Conservation (phyloP, 1,140 invertebrate genomes). For the Anastrepha ludens region DNA sequence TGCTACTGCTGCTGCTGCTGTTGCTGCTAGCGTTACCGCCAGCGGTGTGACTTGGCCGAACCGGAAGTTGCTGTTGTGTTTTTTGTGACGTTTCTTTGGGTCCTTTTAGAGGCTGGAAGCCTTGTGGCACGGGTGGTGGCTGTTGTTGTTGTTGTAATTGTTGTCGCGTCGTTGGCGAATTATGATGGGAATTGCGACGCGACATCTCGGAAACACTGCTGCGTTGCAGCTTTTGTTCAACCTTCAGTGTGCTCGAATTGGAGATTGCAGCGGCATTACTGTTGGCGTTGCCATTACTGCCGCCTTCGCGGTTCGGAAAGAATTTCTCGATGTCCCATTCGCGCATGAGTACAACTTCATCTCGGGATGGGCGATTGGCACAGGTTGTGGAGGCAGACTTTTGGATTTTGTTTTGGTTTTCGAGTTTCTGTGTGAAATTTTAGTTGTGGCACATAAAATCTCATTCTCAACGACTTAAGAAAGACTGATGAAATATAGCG, state of each 20-base stretch:
- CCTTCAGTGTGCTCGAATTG: slow-evolving; percentile 68
- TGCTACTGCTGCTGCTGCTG: slow-evolving; percentile 55
- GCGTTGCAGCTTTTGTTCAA: slow-evolving; percentile 67
- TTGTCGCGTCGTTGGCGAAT: slow-evolving; percentile 35
- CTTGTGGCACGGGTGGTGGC: slow-evolving; percentile 65
- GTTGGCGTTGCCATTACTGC: not conserved
- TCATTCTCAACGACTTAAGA: slow-evolving; percentile 53
- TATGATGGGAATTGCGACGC: slow-evolving; percentile 25
- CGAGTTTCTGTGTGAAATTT: slow-evolving; percentile 66
- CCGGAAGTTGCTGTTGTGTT: not conserved
- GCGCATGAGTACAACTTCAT: slow-evolving; percentile 84
- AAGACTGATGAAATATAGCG: slow-evolving; percentile 21
- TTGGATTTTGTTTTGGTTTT: slow-evolving; percentile 71
- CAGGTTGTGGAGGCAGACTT: slow-evolving; percentile 72
- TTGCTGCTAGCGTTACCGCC: slow-evolving; percentile 45
- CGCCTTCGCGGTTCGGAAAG: slow-evolving; percentile 78
- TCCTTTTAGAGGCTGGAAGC: slow-evolving; percentile 69
- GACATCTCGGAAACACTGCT: slow-evolving; percentile 66
- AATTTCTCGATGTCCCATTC: slow-evolving; percentile 90
- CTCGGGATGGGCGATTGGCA: slow-evolving; percentile 72
- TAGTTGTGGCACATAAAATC: slow-evolving; percentile 51
- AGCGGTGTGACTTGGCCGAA: not conserved
- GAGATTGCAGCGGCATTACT: slow-evolving; percentile 59
- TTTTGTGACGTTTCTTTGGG: slow-evolving; percentile 56
- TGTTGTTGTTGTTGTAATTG: slow-evolving; percentile 58